phyloP scores from a whole-genome alignment of 2,113 vertebrate species.

The Rhizomys pruinosus region DNA sequence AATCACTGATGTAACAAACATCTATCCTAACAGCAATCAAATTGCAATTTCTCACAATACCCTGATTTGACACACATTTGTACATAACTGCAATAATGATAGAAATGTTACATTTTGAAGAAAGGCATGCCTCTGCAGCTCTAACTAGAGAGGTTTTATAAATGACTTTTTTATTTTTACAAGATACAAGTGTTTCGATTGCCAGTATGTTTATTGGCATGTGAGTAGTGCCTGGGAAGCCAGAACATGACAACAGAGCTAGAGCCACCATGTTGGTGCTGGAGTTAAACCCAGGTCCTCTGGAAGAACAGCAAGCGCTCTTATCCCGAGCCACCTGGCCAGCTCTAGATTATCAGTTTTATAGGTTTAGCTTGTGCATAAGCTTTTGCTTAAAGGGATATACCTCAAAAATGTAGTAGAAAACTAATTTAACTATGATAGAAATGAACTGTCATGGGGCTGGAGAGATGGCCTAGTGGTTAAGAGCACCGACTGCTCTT shows the following conservation, averaged over 20 bases:
- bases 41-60: neutral
- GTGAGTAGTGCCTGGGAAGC: too few species aligned
- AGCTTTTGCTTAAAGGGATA: neutral
- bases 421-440: neutral
- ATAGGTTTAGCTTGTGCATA: neutral
- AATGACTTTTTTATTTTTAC: too few species aligned
- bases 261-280: too few species aligned
- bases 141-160: neutral
- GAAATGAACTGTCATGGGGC: too few species aligned
- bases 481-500: too few species aligned
- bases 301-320: too few species aligned
- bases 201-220: too few species aligned
- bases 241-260: too few species aligned
- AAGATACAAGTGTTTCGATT: too few species aligned
- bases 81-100: neutral
- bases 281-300: too few species aligned
- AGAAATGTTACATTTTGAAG: neutral
- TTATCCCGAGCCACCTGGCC: too few species aligned
- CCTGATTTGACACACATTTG: neutral
- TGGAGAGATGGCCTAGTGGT: too few species aligned
- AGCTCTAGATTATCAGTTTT: neutral
- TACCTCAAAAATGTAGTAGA: neutral
- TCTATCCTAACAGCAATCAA: neutral
- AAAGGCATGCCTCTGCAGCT: neutral
- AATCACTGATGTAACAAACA: neutral